These are phyloP conservation scores for Xenentodon cancila DNA, from an alignment of 2,797 vertebrate genomes.

Conservation along the genomic window DNA sequence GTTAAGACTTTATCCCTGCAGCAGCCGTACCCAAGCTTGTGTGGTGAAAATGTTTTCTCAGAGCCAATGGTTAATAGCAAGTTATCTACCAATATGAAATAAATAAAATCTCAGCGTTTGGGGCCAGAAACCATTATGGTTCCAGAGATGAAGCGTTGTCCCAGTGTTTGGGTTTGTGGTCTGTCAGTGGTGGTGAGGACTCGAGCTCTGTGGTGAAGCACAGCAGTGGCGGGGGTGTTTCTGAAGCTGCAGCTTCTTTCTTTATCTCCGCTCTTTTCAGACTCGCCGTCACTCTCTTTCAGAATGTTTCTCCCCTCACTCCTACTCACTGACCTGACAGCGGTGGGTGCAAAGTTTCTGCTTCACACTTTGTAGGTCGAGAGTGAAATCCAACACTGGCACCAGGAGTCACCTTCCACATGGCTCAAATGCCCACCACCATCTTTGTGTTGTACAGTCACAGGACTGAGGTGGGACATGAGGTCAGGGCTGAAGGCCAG, in stretches of 20 bases:
- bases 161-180: constrained; percentile 61
- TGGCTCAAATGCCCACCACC: constrained; percentile 54
- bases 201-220: constrained; percentile 48
- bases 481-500: constrained; percentile 35
- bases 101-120: constrained; percentile 54
- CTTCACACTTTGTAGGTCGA: constrained; percentile 53
- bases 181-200: constrained; percentile 57
- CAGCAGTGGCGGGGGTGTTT: constrained; percentile 39
- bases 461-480: constrained; percentile 58
- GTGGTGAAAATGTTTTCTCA: constrained; percentile 52
- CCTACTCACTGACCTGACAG: constrained; percentile 18
- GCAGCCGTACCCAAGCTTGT: constrained; percentile 33
- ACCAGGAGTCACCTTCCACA: constrained; percentile 79
- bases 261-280: constrained; percentile 23
- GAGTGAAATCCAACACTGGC: constrained; percentile 78
- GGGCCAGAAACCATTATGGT: constrained; percentile 50
- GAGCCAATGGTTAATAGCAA: constrained; percentile 62
- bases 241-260: constrained; percentile 39
- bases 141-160: constrained; percentile 44
- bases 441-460: constrained; percentile 58
- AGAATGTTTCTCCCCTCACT: constrained; percentile 9
- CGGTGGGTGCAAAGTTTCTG: constrained; percentile 20
- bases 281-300: constrained; percentile 30
- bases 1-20: constrained; percentile 35
- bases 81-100: constrained; percentile 53